Base-by-base conservation (phyloP, 2,888 invertebrate genomes). In the Plutella xylostella region DNA sequence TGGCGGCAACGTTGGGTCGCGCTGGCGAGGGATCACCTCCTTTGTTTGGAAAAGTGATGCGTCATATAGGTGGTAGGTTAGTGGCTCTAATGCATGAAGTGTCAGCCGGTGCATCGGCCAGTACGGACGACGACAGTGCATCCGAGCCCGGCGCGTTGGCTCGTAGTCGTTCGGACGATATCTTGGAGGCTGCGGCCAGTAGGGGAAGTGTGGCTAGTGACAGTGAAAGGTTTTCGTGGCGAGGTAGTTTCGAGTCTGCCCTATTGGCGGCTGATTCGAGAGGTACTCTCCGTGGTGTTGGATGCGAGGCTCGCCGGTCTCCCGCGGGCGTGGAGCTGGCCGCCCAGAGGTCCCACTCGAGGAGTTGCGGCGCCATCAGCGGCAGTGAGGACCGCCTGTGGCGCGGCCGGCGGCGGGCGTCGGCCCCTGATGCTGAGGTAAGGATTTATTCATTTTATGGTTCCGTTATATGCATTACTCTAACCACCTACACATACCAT, bases 71-170 rank as follows among this genome's bases (percentile, higher is more conserved):
- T 9, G 92, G 92, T 37, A 84, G 94, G 19, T 73, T 96, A 48
- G 94, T 94, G 20, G 94, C 94, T 0, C 78, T 96, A 48, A 96
- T 96, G 96, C 94, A 95, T 65, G 95, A 96, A 66, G 95, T 95
- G 1, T 93, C 93, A 14, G 92, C 91, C 41, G 92, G 92, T 25
- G 86, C 86, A 6, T 91, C 91, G 53, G 89, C 92, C 0, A 91
- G 90, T 45, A 90, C 90, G 41, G 89, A 90, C 51, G 90, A 90
- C 45, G 91, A 91, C 49, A 91, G 89, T 50, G 89, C 90, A 2
- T 90, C 90, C 0, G 92, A 91, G 51, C 82, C 87, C 18, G 84
- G 86, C 1, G 86, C 89, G 43, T 74, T 93, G 42, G 91, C 92
- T 1, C 85, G 94, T 42, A 93, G 93, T 61, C 88, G 90, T 64